Base-by-base conservation (phyloP, 2,113 vertebrate species). In the Scolopax mira region DNA sequence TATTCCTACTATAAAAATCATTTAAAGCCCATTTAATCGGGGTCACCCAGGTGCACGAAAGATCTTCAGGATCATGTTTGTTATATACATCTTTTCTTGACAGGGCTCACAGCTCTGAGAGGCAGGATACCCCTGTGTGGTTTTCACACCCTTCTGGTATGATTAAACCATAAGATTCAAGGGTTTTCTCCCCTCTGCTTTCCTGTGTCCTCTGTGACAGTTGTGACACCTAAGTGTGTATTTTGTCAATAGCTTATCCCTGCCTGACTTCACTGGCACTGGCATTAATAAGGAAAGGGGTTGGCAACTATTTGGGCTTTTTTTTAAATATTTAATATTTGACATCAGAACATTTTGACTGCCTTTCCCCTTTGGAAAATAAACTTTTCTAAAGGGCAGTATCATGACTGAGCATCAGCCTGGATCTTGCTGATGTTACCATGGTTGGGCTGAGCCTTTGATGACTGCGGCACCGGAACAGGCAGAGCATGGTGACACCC, bases 1-100 rank as follows among this genome's bases (percentile, higher is more conserved):
- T 96, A 97, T 79, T 84, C 79, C 90, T 60, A 33, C 89, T 7
- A 94, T 94, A 93, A 96, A 96, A 97, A 93, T 74, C 82, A 82
- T 80, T 90, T 83, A 80, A 96, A 90, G 75, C 48, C 79, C 55
- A 60, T 73, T 93, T 94, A 84, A 64, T n/a, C 37, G 57, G 79
- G 94, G 85, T 96, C 88, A 86, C 67, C 9, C 46, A 94, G 61
- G 69, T 64, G 31, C 69, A 81, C 0, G 5, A 44, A 79, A 90
- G 77, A 74, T 33, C 90, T 71, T 78, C 66, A 69, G 72, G 88
- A 89, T 44, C 82, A 61, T 94, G 82, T 94, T 95, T 95, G 80
- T 74, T 65, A 88, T 2, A 74, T 61, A 49, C 24, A 84, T 88
- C 79, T 90, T 83, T 49, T 39, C 75, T 64, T 74, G 73, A 17